A percentile compares a stretch with the other conserved stretches of the same genome.
phyloP scores from a whole-genome alignment of 2,797 vertebrate genomes.

The Bradypus variegatus region DNA sequence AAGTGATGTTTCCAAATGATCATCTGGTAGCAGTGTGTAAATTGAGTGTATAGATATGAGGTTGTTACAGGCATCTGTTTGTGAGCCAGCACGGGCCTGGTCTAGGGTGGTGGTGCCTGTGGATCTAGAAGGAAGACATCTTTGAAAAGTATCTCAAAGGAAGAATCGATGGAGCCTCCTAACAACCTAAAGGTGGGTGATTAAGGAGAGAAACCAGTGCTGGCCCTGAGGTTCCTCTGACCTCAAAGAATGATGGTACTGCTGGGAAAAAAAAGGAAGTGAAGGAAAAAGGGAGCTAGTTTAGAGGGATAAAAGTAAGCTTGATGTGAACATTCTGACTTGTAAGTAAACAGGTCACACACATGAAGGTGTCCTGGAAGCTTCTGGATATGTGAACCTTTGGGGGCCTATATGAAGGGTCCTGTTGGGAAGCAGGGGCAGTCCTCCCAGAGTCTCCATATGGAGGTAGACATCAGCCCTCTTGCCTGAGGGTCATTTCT shows the following conservation, averaged over 20 bases:
- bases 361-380: neutral
- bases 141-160: neutral
- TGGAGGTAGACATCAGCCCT: neutral
- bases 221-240: neutral
- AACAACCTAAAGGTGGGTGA: neutral
- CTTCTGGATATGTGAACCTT: neutral
- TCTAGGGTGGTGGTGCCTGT: neutral
- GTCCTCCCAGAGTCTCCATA: neutral
- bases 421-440: neutral
- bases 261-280: neutral
- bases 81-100: neutral
- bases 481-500: neutral
- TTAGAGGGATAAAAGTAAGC: neutral
- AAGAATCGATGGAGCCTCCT: neutral
- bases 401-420: neutral
- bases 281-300: neutral
- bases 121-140: neutral
- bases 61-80: neutral
- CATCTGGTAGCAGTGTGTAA: neutral
- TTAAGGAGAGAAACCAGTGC: neutral
- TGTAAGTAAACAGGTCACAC: neutral
- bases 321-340: neutral
- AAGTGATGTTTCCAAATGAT: neutral
- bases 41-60: neutral
- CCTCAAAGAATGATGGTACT: neutral